phyloP scores from a whole-genome alignment of 2,888 invertebrate genomes.

The Anagyrus pseudococci region DNA sequence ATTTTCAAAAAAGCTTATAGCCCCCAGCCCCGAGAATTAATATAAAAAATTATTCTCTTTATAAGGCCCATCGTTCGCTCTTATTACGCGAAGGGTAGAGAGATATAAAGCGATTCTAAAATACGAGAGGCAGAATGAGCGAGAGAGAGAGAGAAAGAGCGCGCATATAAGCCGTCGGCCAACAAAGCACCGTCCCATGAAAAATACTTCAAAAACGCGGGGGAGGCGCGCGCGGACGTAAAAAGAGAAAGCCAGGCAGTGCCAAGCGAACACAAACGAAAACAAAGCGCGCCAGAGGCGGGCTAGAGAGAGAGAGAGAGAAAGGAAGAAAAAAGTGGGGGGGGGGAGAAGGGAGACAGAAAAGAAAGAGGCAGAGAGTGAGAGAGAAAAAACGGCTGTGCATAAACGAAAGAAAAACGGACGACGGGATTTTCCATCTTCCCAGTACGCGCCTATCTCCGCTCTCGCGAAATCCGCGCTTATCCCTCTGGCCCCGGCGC shows the following conservation, averaged over 20 bases:
- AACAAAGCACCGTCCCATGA: neutral
- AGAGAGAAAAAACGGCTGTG: neutral
- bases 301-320: neutral
- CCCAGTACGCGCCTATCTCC: neutral
- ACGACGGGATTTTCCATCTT: conserved; percentile 30
- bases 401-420: conserved; percentile 27
- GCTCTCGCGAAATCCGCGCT: neutral
- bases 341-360: too few relatives aligned
- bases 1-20: too few relatives aligned
- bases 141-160: too few relatives aligned
- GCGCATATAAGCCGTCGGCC: neutral
- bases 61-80: neutral
- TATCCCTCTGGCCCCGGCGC: conserved; percentile 4
- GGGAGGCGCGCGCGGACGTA: neutral
- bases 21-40: too few relatives aligned
- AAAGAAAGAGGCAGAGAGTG: neutral
- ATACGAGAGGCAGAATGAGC: too few relatives aligned
- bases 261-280: conserved; percentile 8
- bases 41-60: too few relatives aligned
- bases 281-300: neutral
- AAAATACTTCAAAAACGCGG: neutral
- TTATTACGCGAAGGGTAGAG: neutral
- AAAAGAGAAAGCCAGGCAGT: neutral
- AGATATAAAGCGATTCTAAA: neutral
- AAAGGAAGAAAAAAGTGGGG: neutral